A percentile compares a stretch with the other conserved stretches of the same genome.
Conservation (phyloP, 2,797 vertebrate genomes). For the Hippopotamyrus pictus region DNA sequence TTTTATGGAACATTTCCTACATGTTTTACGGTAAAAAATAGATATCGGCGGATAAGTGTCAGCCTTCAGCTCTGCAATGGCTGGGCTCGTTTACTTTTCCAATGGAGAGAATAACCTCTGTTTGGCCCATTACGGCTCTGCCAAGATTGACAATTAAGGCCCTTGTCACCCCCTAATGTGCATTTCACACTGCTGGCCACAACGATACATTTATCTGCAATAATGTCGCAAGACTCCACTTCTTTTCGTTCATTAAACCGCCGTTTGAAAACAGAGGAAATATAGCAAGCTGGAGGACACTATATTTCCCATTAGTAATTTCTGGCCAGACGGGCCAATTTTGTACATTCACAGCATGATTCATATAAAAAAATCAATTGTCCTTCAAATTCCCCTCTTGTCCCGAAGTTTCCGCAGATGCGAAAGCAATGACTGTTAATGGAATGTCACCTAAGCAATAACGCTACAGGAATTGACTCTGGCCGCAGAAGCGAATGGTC, state of each 20-base stretch:
- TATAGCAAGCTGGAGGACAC: conserved; percentile 25
- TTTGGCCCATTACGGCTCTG: conserved; percentile 64
- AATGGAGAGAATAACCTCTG: conserved; percentile 63
- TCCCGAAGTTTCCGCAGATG: conserved; percentile 24
- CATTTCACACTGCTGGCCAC: conserved; percentile 64
- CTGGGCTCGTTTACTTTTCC: conserved; percentile 53
- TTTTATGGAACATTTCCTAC: not conserved
- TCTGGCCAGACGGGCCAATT: conserved; percentile 25
- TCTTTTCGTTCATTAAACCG: conserved; percentile 61
- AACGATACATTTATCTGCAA: conserved; percentile 66
- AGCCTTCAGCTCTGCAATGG: not conserved
- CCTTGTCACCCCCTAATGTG: conserved; percentile 54
- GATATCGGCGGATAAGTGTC: not conserved
- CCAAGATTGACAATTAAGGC: conserved; percentile 59
- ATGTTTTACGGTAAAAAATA: not conserved
- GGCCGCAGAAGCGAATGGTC: conserved; percentile 22
- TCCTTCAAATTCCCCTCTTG: conserved; percentile 25
- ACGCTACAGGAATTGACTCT: conserved; percentile 25
- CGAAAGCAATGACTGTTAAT: conserved; percentile 27
- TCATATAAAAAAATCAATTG: conserved; percentile 28
- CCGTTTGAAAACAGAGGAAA: conserved; percentile 54
- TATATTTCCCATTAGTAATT: conserved; percentile 52
- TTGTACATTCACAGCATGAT: conserved; percentile 25
- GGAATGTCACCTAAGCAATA: conserved; percentile 23
- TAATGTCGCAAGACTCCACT: conserved; percentile 64